phyloP scores from a whole-genome alignment of 2,113 vertebrate species.

The Cyprinodon brontotheroides region DNA sequence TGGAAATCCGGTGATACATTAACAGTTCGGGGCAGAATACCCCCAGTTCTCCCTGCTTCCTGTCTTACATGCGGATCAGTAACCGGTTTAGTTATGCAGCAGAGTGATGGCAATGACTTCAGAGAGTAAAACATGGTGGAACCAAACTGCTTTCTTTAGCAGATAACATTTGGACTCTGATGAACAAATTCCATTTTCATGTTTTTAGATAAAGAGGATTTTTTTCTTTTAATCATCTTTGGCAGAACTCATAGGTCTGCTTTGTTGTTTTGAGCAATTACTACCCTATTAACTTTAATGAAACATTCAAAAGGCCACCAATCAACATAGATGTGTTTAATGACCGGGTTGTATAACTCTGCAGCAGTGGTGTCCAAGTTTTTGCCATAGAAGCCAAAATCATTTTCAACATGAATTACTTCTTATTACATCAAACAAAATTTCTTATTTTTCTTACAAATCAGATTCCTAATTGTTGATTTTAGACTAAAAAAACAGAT shows the following conservation, averaged over 20 bases:
- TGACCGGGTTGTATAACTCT: no score
- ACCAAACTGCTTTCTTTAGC: not conserved
- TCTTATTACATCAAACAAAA: no score
- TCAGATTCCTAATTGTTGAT: not conserved
- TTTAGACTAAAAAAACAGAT: no score
- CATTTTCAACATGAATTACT: no score
- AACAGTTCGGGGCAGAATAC: conserved; percentile 16
- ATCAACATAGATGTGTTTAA: not conserved
- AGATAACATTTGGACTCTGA: not conserved
- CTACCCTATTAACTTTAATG: not conserved
- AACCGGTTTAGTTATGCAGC: conserved; percentile 17
- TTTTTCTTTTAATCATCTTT: not conserved
- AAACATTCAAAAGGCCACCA: not conserved
- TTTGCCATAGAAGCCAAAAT: no score
- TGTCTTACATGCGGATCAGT: conserved; percentile 13
- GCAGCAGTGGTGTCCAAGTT: no score
- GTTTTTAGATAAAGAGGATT: not conserved
- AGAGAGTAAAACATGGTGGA: conserved; percentile 1
- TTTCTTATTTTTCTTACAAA: not conserved
- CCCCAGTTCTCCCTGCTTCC: not conserved
- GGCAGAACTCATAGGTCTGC: no score
- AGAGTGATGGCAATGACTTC: conserved; percentile 23
- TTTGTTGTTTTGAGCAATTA: not conserved
- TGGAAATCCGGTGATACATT: conserved; percentile 58
- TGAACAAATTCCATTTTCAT: not conserved